Percentiles rank a stretch among this genome's conserved stretches.
Conservation (phyloP, 1,140 invertebrate species). For the Drosophila tropicalis region DNA sequence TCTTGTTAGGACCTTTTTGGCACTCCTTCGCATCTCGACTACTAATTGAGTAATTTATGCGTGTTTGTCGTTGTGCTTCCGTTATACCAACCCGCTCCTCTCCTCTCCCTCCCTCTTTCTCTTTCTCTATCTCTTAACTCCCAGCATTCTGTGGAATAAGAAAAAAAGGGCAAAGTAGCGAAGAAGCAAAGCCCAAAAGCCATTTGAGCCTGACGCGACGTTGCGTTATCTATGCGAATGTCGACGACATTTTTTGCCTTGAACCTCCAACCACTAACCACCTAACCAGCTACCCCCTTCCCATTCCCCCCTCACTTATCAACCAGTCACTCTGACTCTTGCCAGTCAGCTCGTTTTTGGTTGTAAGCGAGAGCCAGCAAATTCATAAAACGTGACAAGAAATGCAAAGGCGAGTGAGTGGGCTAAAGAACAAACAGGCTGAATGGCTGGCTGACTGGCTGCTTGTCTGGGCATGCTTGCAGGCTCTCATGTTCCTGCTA, state of each 20-base stretch:
- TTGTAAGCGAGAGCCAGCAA: constrained; percentile 50
- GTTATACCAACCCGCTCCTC: constrained; percentile 33
- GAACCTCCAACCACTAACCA: background rate
- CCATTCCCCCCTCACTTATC: background rate
- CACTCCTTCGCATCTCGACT: constrained; percentile 56
- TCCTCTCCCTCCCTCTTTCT: background rate
- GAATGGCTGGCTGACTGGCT: background rate
- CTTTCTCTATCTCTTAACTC: background rate
- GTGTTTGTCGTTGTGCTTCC: constrained; percentile 66
- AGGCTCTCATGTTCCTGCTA: constrained; percentile 1
- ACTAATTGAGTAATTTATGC: constrained; percentile 81
- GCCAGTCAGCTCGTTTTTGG: constrained; percentile 63
- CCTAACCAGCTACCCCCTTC: too few species aligned
- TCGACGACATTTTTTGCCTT: constrained; percentile 52
- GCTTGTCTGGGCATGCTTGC: too few species aligned
- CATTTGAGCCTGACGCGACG: constrained; percentile 52
- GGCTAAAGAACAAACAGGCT: constrained; percentile 6
- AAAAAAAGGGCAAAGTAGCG: constrained; percentile 6
- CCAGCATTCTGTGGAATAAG: background rate
- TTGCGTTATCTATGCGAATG: constrained; percentile 61
- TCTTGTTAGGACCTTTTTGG: constrained; percentile 52
- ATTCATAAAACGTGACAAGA: constrained; percentile 79
- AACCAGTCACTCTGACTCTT: background rate
- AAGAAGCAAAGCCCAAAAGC: constrained; percentile 37
- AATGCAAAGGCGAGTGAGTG: constrained; percentile 46